Evolutionary conservation across 2,888 invertebrate genomes (phyloP), one percentile per base, ranked within the genome.

Genomic region (Brachycybe producta): DNA sequence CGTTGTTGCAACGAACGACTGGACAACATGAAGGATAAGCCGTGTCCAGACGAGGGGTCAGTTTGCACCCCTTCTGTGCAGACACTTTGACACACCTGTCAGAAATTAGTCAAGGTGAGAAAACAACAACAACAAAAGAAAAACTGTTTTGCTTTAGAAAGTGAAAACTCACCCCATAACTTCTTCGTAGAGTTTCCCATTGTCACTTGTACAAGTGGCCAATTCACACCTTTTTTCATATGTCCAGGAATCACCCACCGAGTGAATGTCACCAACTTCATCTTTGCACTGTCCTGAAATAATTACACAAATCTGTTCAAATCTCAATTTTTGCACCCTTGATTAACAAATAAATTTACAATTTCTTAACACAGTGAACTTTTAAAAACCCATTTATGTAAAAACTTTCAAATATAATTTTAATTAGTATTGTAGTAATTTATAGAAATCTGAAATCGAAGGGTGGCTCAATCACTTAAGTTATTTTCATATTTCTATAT

Each of bases 281-380:
- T 42, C 43, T 42, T 42, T 42, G 28, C 43, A 42, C 17, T 42
- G 43, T 27, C 43, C 43, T 42, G 27, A 27, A 42, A 11, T 15
- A 5, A 23, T 17, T 19, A 36, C 23, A 21, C 13, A 19, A 13
- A 3, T 38, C 23, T n/a, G n/a, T n/a, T n/a, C n/a, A n/a, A n/a
- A n/a, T n/a, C n/a, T n/a, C n/a, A n/a, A n/a, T n/a, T n/a, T n/a
- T n/a, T n/a, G n/a, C n/a, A n/a, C n/a, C n/a, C n/a, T n/a, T n/a
- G n/a, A n/a, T n/a, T n/a, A n/a, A n/a, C n/a, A n/a, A n/a, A n/a
- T n/a, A n/a, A n/a, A n/a, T n/a, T n/a, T n/a, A n/a, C n/a, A n/a
- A n/a, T n/a, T n/a, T n/a, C n/a, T n/a, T n/a, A n/a, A n/a, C n/a
- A n/a, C n/a, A n/a, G n/a, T n/a, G n/a, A n/a, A n/a, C n/a, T n/a